These are phyloP conservation scores for Trachelipus rathkii DNA, from an alignment of 1,140 invertebrate genomes.

Conservation along the genomic window DNA sequence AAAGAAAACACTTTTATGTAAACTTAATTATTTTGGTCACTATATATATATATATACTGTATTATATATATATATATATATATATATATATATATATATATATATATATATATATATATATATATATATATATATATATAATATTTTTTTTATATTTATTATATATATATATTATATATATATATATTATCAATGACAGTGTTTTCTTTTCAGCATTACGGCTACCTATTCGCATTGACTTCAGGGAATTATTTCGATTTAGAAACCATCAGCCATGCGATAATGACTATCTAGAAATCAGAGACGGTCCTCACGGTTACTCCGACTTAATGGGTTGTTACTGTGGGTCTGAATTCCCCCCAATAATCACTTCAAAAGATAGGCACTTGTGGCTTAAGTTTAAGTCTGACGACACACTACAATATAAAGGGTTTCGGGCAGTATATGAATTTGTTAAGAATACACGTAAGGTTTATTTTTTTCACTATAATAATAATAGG, in stretches of 20 bases:
- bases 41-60: too few species aligned
- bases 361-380: constrained; percentile 68
- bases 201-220: constrained; percentile 47
- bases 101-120: neutral
- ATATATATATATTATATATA: neutral
- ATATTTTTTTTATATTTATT: neutral
- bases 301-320: constrained; percentile 80
- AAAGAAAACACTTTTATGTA: too few species aligned
- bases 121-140: neutral
- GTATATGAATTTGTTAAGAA: constrained; percentile 63
- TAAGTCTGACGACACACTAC: constrained; percentile 75
- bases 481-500: too few species aligned
- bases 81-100: constrained; percentile 13
- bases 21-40: too few species aligned
- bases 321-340: constrained; percentile 64
- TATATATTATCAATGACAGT: neutral
- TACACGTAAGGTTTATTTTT: neutral
- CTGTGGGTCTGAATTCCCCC: constrained; percentile 73
- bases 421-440: constrained; percentile 75
- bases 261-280: constrained; percentile 66
- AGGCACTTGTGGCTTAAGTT: constrained; percentile 78
- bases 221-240: constrained; percentile 73
- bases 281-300: constrained; percentile 68
- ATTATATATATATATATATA: too few species aligned
- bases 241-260: constrained; percentile 74